Evolutionary conservation across 2,888 invertebrate species (phyloP), one percentile per base, ranked within the genome.

Genomic region (Plebejus melissa): DNA sequence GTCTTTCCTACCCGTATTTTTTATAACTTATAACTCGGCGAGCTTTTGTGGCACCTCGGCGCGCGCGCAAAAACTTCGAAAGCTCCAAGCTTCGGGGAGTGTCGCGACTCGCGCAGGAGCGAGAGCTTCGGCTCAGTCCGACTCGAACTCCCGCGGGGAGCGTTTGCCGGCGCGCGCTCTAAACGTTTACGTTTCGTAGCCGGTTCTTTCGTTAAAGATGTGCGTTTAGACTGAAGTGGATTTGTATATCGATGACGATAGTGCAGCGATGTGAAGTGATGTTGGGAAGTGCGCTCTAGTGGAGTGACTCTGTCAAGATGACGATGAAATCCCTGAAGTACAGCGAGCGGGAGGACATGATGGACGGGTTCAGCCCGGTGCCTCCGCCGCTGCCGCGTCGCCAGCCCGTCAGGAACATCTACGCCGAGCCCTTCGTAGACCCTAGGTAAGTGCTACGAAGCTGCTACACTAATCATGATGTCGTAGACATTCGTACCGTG

Each of bases 361-460:
- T 94, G 93, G 94, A 93, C 82, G 93, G 93, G 69, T 93, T 93
- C 86, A 93, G 94, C 82, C 94, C 95, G 75, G 94, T 95, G 79
- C 94, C 95, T 80, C 95, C 95, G 80, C 95, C 95, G 79, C 94
- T 95, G 81, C 93, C 95, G 79, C 94, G 95, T 78, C 91, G 95
- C 79, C 94, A 95, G 85, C 94, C 94, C 74, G 94, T 95, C 83
- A 90, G 95, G 85, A 95, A 95, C 87, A 95, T 95, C 88, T 95
- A 95, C 83, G 95, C 95, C 65, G 95, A 95, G 84, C 95, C 95
- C 82, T 95, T 95, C 90, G 94, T 94, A 80, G 95, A 95, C 84
- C 94, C 93, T 86, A 93, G 94, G 94, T 94, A 88, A 93, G 93
- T 70, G 70, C 22, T 70, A 65, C 60, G 60, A 28, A 4, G 11